These are phyloP conservation scores for Drosophila athabasca DNA, from an alignment of 1,140 invertebrate species.

Conservation along the genomic window DNA sequence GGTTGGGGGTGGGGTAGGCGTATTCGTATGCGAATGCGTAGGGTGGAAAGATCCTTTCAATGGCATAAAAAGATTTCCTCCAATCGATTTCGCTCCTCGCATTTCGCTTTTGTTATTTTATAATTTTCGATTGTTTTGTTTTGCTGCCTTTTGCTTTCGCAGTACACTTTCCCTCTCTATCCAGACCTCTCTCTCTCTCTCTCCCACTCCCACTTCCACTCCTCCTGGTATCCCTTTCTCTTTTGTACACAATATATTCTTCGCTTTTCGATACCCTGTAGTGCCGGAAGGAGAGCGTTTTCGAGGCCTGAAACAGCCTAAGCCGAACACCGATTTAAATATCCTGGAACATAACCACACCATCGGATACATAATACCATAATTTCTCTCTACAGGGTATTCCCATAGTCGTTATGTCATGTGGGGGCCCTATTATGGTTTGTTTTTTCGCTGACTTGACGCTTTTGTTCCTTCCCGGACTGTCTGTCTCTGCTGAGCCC, in stretches of 20 bases:
- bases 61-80: slow-evolving; percentile 68
- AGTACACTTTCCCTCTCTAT: slow-evolving; percentile 23
- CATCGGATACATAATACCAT: no score
- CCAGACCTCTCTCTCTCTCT: not conserved
- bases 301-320: no score
- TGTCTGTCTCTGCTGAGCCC: slow-evolving; percentile 4
- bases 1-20: not conserved
- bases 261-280: no score
- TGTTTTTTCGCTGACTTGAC: slow-evolving; percentile 60
- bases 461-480: slow-evolving; percentile 50
- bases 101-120: slow-evolving; percentile 73
- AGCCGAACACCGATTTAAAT: no score
- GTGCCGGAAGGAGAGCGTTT: no score
- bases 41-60: slow-evolving; percentile 50
- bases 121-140: slow-evolving; percentile 81
- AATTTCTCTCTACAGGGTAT: no score
- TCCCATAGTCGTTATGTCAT: no score
- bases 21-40: no score
- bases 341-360: no score
- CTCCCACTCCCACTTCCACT: not conserved
- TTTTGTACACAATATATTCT: not conserved
- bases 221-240: slow-evolving; percentile 4
- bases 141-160: slow-evolving; percentile 53
- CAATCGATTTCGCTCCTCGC: slow-evolving; percentile 60
- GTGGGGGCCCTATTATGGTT: no score